Evolutionary conservation across 2,888 invertebrate genomes (phyloP).

Genomic region (Ptychoptera contaminata): DNA sequence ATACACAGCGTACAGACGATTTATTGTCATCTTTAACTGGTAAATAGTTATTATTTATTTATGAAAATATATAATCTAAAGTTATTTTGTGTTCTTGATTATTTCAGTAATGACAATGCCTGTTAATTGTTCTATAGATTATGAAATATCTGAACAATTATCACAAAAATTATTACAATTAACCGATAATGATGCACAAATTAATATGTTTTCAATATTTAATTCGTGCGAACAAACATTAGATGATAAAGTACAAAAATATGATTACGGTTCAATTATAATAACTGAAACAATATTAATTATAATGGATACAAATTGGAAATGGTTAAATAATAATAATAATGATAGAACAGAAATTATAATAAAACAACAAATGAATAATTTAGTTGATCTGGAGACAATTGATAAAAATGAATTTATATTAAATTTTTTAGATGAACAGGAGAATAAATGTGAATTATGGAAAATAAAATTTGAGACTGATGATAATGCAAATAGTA

Average conservation of each 20-base stretch:
- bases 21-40: constrained; percentile 34
- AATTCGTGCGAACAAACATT: constrained; percentile 27
- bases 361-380: constrained; percentile 34
- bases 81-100: constrained; percentile 2
- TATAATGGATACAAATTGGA: constrained; percentile 27
- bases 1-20: constrained; percentile 35
- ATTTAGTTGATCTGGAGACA: constrained; percentile 36
- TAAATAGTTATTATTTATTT: constrained; percentile 14
- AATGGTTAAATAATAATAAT: constrained; percentile 31
- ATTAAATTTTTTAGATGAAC: constrained; percentile 37
- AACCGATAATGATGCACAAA: constrained; percentile 18
- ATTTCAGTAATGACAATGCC: constrained; percentile 29
- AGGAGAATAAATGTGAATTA: constrained; percentile 30
- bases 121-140: constrained; percentile 24
- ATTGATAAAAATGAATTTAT: constrained; percentile 19
- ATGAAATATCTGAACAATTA: constrained; percentile 26
- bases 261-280: constrained; percentile 18
- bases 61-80: neutral
- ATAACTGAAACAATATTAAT: constrained; percentile 22
- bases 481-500: constrained; percentile 28
- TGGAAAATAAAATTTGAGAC: constrained; percentile 36
- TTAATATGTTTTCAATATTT: constrained; percentile 31
- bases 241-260: neutral
- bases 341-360: constrained; percentile 18
- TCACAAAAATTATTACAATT: constrained; percentile 20